Evolutionary conservation across 2,113 vertebrate genomes (phyloP), one percentile per base, ranked within the genome.

Genomic region (Etia nguti): DNA sequence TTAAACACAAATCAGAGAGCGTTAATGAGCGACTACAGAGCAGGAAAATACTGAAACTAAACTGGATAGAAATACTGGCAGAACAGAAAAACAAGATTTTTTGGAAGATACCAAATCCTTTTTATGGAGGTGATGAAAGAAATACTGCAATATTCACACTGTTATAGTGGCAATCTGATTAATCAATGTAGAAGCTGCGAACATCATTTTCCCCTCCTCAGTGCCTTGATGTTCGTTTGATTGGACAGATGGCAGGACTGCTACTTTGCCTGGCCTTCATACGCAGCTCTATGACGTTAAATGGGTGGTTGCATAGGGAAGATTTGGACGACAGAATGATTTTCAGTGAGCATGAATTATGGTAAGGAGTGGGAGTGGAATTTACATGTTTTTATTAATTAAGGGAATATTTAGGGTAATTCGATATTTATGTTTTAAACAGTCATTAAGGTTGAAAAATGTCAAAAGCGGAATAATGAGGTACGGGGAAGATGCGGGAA

Each of bases 191-290:
- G 18, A 62, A 41, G 12, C 34, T 4, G 6, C 6, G 36, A 62
- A 52, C 24, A 20, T 22, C 6, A 18, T 20, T 10, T 16, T n/a
- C 7, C 46, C 29, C n/a, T 56, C 11, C 56, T 31, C 89, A 34
- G 90, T 96, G 96, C 96, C 96, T 96, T 95, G 82, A 55, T 90
- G 59, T 50, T 93, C 85, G 3, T 87, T 88, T 12, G 95, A 94
- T 85, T 92, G 96, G 94, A 93, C 93, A 90, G 94, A 96, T 93
- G 26, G 96, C 95, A 2, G 95, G 94, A 6, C 90, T 90, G 62
- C 84, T 88, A 26, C 96, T 81, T 90, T 93, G 90, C 89, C 92
- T 94, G 92, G 96, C 90, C 91, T 94, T 96, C 95, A 93, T 91
- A 93, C 92, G 93, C 85, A 96, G 92, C 88, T 97, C 96, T 97